phyloP scores from a whole-genome alignment of 2,888 invertebrate species.

The Elegia similella region DNA sequence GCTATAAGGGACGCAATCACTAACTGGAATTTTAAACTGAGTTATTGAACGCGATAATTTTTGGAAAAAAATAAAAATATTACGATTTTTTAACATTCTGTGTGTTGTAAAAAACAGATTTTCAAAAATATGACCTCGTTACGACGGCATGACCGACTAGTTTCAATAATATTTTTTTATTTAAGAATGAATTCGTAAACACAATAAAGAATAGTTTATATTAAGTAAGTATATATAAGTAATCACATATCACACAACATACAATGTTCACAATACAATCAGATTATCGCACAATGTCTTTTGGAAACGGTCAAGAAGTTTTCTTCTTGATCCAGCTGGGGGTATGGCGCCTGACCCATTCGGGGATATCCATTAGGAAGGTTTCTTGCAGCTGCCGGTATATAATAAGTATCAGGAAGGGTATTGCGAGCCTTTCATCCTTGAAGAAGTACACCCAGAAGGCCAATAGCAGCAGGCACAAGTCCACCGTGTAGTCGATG shows the following conservation, averaged over 20 bases:
- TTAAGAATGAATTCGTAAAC: constrained; percentile 35
- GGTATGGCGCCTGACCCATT: constrained; percentile 73
- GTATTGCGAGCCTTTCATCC: constrained; percentile 90
- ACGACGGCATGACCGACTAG: constrained; percentile 61
- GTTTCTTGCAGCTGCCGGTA: constrained; percentile 89
- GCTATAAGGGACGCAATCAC: constrained; percentile 52
- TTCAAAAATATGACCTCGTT: constrained; percentile 36
- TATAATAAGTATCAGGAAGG: constrained; percentile 87
- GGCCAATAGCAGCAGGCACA: constrained; percentile 88
- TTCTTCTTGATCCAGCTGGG: constrained; percentile 71
- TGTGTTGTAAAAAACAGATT: constrained; percentile 49
- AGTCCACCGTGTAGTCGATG: constrained; percentile 87
- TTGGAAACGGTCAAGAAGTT: constrained; percentile 68
- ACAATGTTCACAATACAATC: constrained; percentile 63
- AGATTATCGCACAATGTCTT: constrained; percentile 67
- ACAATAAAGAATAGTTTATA: constrained; percentile 46
- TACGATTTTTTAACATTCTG: constrained; percentile 46
- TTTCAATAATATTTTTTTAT: constrained; percentile 36
- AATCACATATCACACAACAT: constrained; percentile 69
- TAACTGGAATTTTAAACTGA: constrained; percentile 54
- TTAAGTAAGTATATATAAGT: constrained; percentile 45
- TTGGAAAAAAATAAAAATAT: constrained; percentile 26
- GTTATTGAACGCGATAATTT: constrained; percentile 53
- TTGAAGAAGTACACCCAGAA: constrained; percentile 91
- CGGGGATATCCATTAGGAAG: constrained; percentile 80